Evolutionary conservation across 2,888 invertebrate genomes (phyloP).

Genomic region (Trichopoda pennipes): DNA sequence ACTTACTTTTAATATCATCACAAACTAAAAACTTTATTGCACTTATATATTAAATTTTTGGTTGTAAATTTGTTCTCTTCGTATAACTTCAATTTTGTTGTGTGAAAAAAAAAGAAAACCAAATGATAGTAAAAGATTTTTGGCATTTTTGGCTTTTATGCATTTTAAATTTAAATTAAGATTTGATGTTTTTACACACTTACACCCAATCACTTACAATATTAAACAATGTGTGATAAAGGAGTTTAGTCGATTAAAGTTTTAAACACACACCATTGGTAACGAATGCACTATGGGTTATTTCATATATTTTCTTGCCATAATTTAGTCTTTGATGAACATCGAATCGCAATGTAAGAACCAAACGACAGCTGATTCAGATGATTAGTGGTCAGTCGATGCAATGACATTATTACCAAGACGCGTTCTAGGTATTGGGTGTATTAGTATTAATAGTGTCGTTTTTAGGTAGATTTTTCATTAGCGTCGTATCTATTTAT

Average conservation of each 20-base stretch:
- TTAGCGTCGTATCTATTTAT: too few species aligned
- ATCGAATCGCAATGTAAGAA: too few species aligned
- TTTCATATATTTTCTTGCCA: too few species aligned
- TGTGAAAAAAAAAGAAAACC: constrained; percentile 3
- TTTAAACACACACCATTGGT: neutral
- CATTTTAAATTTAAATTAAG: constrained; percentile 61
- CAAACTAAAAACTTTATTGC: neutral
- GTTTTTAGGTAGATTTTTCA: too few species aligned
- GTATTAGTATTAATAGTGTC: too few species aligned
- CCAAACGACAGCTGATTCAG: too few species aligned
- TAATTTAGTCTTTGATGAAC: too few species aligned
- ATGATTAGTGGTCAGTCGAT: too few species aligned
- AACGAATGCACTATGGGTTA: neutral
- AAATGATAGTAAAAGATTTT: constrained; percentile 50
- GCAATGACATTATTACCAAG: too few species aligned
- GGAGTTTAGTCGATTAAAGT: neutral
- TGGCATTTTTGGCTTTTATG: constrained; percentile 50
- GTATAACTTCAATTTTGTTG: neutral
- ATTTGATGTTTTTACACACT: constrained; percentile 38
- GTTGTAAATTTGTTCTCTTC: neutral
- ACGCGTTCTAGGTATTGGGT: too few species aligned
- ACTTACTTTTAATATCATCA: too few species aligned
- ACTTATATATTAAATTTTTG: constrained; percentile 13
- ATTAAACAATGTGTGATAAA: constrained; percentile 6
- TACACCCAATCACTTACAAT: neutral